Evolutionary conservation across 2,113 vertebrate species (phyloP).

Genomic region (Sinocyclocheilus anshuiensis): DNA sequence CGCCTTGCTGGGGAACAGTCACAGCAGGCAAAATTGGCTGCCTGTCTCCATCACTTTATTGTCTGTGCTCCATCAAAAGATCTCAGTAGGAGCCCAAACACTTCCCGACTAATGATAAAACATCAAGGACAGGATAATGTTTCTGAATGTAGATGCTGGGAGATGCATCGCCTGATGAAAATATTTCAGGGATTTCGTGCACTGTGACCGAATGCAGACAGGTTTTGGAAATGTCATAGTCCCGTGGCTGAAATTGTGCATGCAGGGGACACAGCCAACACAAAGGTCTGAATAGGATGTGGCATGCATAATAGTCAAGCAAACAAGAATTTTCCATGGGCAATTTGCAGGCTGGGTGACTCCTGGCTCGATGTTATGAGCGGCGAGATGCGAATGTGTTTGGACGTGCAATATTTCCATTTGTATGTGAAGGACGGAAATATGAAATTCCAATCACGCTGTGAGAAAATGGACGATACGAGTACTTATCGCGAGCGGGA

Average conservation of each 20-base stretch:
- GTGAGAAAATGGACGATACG: constrained; percentile 68
- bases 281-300: constrained; percentile 77
- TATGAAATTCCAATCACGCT: constrained; percentile 69
- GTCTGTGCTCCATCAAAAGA: constrained; percentile 80
- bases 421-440: constrained; percentile 65
- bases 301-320: constrained; percentile 79
- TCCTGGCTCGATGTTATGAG: constrained; percentile 72
- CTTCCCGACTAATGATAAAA: constrained; percentile 81
- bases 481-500: constrained; percentile 34
- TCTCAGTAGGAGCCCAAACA: constrained; percentile 78
- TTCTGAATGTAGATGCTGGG: constrained; percentile 49
- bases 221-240: constrained; percentile 79
- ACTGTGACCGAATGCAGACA: constrained; percentile 71
- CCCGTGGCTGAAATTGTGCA: constrained; percentile 74
- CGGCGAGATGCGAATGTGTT: constrained; percentile 71
- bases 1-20: constrained; percentile 74
- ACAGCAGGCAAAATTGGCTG: constrained; percentile 78
- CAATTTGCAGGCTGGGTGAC: constrained; percentile 78
- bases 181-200: constrained; percentile 70
- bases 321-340: constrained; percentile 77
- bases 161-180: constrained; percentile 67
- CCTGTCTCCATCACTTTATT: constrained; percentile 77
- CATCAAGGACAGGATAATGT: constrained; percentile 78
- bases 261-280: constrained; percentile 74
- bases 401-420: constrained; percentile 68